These are phyloP conservation scores for Eledona agricola DNA, from an alignment of 2,888 invertebrate genomes.

Conservation along the genomic window DNA sequence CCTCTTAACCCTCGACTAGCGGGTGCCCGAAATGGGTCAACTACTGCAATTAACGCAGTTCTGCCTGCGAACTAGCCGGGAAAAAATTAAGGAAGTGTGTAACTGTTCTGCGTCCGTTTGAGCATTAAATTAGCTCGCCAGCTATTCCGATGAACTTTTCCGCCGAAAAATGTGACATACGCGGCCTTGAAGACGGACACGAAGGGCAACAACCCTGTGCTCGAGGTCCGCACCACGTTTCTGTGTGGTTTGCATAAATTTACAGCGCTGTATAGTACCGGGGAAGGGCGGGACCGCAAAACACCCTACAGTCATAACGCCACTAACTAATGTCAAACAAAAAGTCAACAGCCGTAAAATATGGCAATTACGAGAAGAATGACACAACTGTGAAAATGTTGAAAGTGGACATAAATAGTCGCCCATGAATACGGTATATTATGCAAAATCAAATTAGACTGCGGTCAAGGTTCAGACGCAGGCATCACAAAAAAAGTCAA, in stretches of 20 bases:
- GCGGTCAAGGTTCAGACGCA: too few species aligned
- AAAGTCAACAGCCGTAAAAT: too few species aligned
- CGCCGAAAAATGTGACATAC: slow-evolving; percentile 27
- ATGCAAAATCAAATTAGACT: too few species aligned
- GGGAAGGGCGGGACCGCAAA: too few species aligned
- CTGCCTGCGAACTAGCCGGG: slow-evolving; percentile 10
- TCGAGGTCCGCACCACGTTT: slow-evolving; percentile 15
- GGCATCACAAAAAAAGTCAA: too few species aligned
- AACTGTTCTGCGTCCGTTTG: slow-evolving; percentile 32
- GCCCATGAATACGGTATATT: too few species aligned
- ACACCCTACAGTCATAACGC: too few species aligned
- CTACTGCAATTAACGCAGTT: slow-evolving; percentile 19
- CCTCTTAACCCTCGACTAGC: slow-evolving; percentile 16
- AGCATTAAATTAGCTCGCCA: slow-evolving; percentile 13
- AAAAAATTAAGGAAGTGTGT: slow-evolving; percentile 27
- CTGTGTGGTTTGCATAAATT: slow-evolving; percentile 25
- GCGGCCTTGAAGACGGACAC: slow-evolving; percentile 23
- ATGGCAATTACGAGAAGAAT: too few species aligned
- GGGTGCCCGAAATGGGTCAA: slow-evolving; percentile 16
- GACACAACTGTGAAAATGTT: too few species aligned
- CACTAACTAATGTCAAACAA: too few species aligned
- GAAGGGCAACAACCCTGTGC: slow-evolving; percentile 29
- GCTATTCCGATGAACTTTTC: slow-evolving; percentile 18
- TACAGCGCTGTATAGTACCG: too few species aligned
- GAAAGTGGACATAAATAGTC: too few species aligned